Evolutionary conservation across 2,797 vertebrate species (phyloP).

Genomic region (Anomalospiza imberbis): DNA sequence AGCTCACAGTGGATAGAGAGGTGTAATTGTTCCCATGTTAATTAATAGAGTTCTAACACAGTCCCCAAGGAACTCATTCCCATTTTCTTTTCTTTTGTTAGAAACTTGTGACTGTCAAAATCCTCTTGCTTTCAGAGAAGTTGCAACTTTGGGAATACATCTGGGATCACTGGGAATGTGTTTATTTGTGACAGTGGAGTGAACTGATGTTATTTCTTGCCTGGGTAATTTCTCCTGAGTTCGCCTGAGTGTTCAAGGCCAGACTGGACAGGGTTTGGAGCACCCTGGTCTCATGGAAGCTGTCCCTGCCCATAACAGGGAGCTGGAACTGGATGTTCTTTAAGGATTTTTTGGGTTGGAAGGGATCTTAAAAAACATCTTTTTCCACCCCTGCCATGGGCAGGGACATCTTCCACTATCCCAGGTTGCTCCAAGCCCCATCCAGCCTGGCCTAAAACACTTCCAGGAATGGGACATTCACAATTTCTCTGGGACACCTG

Average conservation of each 20-base stretch:
- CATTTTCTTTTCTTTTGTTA: background rate
- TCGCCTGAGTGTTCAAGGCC: background rate
- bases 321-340: background rate
- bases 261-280: background rate
- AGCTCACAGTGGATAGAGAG: background rate
- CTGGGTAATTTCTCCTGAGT: background rate
- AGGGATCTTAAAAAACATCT: background rate
- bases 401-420: rapidly evolving
- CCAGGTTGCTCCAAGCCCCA: rapidly evolving
- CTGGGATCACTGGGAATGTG: background rate
- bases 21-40: background rate
- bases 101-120: background rate
- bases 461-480: background rate
- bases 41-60: background rate
- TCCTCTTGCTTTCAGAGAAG: background rate
- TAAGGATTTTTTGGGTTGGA: background rate
- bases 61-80: background rate
- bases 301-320: background rate
- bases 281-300: background rate
- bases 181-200: background rate
- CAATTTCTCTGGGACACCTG: rapidly evolving
- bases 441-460: rapidly evolving
- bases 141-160: background rate
- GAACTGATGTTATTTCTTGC: background rate
- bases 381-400: rapidly evolving